Evolutionary conservation across 2,888 invertebrate species (phyloP), one percentile per base, ranked within the genome.

Genomic region (Eumacrocentrus americanus): DNA sequence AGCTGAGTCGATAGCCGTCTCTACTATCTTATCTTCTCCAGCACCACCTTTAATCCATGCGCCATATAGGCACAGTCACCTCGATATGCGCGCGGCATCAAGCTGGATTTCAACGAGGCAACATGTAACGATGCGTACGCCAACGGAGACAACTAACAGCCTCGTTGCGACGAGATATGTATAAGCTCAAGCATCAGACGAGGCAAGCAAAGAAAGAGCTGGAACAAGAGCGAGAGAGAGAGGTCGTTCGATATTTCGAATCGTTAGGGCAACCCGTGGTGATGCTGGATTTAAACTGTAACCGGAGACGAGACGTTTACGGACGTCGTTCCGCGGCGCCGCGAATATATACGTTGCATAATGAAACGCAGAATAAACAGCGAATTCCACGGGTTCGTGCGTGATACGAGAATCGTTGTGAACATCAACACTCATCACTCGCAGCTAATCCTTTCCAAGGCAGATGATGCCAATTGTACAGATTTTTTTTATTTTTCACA

Each of bases 1-100:
- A 73, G 53, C 70, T 74, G 70, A 75, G 71, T 68, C 73, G 76
- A 77, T 77, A 77, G 72, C 73, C 68, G 68, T 60, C 65, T 58
- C 58, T 66, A 69, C 65, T 77, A 77, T 77, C 77, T 77, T 77
- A 77, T 77, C 77, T 70, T 20, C 50, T 42, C 25, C 58, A 59
- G 51, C 25, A 40, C 5, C 29, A 9, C 29, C 5, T n/a, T 29
- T 29, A 29, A 29, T 29, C 29, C 29, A 9, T 29, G n/a, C n/a
- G 29, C 29, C 29, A 9, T 29, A 29, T 29, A 29, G 29, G 29
- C 9, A 29, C 29, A 29, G 29, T 38, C 58, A 60, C 53, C 60
- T 63, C 34, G 54, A 58, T 47, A 53, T 40, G 38, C 34, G 12
- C 20, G 35, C 14, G 25, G 16, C 6, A 16, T 25, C 44, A 29